Evolutionary conservation across 2,797 vertebrate species (phyloP).

Genomic region (Poeciliopsis paucimaculata): DNA sequence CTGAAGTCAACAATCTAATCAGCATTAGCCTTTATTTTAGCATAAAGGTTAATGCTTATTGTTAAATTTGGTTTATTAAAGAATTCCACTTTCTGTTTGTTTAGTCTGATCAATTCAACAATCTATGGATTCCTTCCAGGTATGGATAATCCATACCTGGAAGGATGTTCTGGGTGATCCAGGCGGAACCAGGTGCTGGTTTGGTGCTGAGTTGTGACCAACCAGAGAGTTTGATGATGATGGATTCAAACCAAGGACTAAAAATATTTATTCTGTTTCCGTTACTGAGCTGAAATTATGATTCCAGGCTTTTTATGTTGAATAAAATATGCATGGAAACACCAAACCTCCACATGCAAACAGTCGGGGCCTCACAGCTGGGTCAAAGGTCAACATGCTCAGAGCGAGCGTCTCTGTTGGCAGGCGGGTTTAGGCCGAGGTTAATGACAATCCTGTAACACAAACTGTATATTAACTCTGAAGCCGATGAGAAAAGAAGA

Average conservation of each 20-base stretch:
- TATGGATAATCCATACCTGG: no score
- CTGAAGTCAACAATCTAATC: no score
- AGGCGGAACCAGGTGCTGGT: background rate
- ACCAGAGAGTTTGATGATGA: background rate
- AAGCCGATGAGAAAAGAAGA: no score
- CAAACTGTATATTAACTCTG: no score
- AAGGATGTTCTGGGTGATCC: no score
- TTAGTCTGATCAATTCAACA: no score
- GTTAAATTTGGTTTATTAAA: no score
- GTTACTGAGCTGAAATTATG: background rate
- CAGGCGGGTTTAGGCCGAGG: background rate
- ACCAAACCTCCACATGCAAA: background rate
- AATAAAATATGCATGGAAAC: background rate
- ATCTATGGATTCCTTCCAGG: no score
- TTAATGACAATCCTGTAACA: background rate
- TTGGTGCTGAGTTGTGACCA: no score
- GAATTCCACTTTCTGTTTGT: no score
- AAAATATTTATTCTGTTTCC: background rate
- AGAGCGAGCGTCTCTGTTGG: background rate
- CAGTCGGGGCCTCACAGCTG: background rate
- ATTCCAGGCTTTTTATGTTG: background rate
- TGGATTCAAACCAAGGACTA: background rate
- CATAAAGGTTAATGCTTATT: no score
- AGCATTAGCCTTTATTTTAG: no score
- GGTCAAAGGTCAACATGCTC: background rate